phyloP scores from a whole-genome alignment of 2,113 vertebrate species.

The Chaetorhynchus papuensis region DNA sequence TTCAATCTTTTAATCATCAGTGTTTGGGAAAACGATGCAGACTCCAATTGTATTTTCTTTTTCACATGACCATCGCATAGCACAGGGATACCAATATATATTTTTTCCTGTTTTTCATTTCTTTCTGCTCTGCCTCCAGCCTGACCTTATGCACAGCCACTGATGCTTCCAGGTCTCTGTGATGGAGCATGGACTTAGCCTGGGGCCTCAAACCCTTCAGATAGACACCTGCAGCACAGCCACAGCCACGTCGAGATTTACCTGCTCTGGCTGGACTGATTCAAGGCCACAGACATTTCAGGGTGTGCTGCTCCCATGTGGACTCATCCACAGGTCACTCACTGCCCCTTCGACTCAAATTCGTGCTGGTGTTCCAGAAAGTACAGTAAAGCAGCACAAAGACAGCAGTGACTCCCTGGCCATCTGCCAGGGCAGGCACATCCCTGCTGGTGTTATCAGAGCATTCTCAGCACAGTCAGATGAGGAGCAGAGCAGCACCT shows the following conservation, averaged over 20 bases:
- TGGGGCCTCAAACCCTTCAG: neutral
- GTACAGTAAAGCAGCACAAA: neutral
- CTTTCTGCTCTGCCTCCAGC: neutral
- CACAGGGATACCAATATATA: neutral
- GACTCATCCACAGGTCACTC: neutral
- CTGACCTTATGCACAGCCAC: neutral
- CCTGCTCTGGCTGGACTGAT: neutral
- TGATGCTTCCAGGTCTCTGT: neutral
- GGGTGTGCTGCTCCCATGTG: neutral
- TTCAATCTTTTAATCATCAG: neutral
- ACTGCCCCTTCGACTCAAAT: neutral
- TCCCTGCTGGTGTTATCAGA: neutral
- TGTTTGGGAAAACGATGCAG: neutral
- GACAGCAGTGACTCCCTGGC: neutral
- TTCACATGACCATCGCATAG: rapidly evolving
- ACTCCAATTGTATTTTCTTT: neutral
- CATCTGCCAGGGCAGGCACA: neutral
- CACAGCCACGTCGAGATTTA: rapidly evolving
- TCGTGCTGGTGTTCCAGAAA: rapidly evolving
- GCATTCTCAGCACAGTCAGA: neutral
- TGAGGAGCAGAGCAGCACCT: neutral
- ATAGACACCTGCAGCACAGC: neutral
- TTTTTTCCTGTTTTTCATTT: neutral
- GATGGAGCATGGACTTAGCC: neutral
- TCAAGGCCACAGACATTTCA: neutral